A percentile compares a stretch with the other conserved stretches of the same genome.
Evolutionary conservation across 2,113 vertebrate species (phyloP).

Genomic region (Otis tarda): DNA sequence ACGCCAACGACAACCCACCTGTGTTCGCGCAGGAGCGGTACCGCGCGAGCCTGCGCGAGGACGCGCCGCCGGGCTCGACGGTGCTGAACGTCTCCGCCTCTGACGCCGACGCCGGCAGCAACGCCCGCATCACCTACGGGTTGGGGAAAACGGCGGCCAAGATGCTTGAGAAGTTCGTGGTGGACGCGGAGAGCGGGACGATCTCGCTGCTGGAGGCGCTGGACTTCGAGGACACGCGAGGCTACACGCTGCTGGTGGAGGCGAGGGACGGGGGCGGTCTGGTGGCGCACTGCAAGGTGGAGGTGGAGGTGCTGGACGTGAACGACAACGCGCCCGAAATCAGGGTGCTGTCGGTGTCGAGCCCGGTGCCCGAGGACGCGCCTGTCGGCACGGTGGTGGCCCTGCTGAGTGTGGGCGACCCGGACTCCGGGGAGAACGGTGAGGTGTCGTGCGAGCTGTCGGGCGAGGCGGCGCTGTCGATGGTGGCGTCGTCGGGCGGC

Average conservation of each 20-base stretch:
- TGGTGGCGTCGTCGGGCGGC: background rate
- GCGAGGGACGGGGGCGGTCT: conserved; percentile 52
- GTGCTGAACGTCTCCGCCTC: conserved; percentile 61
- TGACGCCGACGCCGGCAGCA: conserved; percentile 64
- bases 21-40: conserved; percentile 69
- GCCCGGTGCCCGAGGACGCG: too few species aligned
- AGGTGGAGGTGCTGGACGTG: conserved; percentile 59
- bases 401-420: too few species aligned
- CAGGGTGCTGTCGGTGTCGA: too few species aligned
- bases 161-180: too few species aligned
- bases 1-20: conserved; percentile 78
- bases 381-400: too few species aligned
- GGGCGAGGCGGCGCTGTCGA: background rate
- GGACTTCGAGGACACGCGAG: conserved; percentile 49
- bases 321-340: background rate
- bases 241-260: conserved; percentile 27
- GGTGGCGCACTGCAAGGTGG: conserved; percentile 12
- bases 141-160: background rate
- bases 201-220: background rate
- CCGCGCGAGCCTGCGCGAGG: conserved; percentile 64
- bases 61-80: background rate
- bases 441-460: too few species aligned
- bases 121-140: conserved; percentile 50
- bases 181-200: background rate
- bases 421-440: too few species aligned